phyloP scores from a whole-genome alignment of 1,140 invertebrate genomes.

The Bombus sylvicola region DNA sequence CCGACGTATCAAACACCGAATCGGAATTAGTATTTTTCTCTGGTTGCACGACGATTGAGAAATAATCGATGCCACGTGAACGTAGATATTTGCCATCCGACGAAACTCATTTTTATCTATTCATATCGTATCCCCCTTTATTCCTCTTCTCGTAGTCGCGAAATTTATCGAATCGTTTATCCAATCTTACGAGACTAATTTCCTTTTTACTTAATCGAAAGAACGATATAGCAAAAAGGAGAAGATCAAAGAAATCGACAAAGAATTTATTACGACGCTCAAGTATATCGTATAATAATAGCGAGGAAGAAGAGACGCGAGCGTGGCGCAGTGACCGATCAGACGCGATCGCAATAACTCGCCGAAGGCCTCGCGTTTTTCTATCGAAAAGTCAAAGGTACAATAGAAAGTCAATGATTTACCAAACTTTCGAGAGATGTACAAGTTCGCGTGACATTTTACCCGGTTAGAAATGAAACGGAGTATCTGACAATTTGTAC shows the following conservation, averaged over 20 bases:
- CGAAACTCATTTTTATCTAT: neutral
- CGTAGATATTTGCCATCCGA: neutral
- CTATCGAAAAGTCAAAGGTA: neutral
- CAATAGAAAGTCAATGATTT: neutral
- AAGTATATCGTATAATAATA: neutral
- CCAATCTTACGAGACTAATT: no score
- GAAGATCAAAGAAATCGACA: neutral
- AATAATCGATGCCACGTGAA: neutral
- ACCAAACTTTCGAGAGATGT: neutral
- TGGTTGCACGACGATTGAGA: neutral
- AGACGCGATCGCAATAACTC: no score
- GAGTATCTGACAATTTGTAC: constrained; percentile 3
- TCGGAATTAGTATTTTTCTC: neutral
- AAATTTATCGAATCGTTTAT: no score
- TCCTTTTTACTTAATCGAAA: neutral
- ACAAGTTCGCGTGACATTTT: constrained; percentile 4
- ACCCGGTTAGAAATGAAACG: constrained; percentile 18
- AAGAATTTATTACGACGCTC: neutral
- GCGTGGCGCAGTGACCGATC: neutral
- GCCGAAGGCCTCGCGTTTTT: neutral
- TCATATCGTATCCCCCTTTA: no score
- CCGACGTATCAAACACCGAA: neutral
- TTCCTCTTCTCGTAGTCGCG: no score
- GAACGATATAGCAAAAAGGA: neutral
- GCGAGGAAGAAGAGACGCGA: no score